Base-by-base conservation (phyloP, 2,113 vertebrate species). In the Pelodiscus sinensis region DNA sequence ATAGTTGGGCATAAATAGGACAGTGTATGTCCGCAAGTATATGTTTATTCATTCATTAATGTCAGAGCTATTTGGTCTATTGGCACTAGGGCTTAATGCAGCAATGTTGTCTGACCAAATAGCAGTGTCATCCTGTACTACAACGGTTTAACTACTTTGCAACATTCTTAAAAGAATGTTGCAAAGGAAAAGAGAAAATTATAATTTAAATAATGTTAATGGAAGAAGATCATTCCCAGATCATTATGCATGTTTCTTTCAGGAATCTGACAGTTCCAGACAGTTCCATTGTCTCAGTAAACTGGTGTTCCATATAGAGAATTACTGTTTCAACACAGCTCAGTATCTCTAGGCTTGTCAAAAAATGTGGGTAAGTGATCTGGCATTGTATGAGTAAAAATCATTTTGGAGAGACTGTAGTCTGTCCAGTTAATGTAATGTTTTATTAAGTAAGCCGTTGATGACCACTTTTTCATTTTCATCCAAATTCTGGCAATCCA, bases 21-120 rank as follows among this genome's bases (percentile, higher is more conserved):
- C 81, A 96, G 31, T 1, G 4, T 35, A 91, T 84, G 54, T 87
- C 85, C 0, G 0, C 77, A 88, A 92, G 65, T 94, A 9, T 58
- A 35, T 81, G 19, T 71, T 91, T 90, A 86, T 90, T 89, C 58
- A 91, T 89, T 97, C 79, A 68, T 38, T 75, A 84, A 18, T 84
- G 44, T 84, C 79, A 87, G 82, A 84, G 52, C 27, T 60, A 16
- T 16, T 58, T 58, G 52, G 65, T 19, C 35, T 77, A 15, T 54
- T 93, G 84, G 88, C 65, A 81, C 44, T 84, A 90, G n/a, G 89
- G 51, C 8, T 84, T 88, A 60, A 13, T 93, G 19, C 19, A 81
- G 15, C 82, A 94, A 85, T 29, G 77, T 19, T 84, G 60, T 31
- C 22, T 86, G 91, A 86, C 13, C 80, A 95, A 96, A 90, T 18